Conservation (phyloP, 1,140 invertebrate species). For the Drosophila subobscura region DNA sequence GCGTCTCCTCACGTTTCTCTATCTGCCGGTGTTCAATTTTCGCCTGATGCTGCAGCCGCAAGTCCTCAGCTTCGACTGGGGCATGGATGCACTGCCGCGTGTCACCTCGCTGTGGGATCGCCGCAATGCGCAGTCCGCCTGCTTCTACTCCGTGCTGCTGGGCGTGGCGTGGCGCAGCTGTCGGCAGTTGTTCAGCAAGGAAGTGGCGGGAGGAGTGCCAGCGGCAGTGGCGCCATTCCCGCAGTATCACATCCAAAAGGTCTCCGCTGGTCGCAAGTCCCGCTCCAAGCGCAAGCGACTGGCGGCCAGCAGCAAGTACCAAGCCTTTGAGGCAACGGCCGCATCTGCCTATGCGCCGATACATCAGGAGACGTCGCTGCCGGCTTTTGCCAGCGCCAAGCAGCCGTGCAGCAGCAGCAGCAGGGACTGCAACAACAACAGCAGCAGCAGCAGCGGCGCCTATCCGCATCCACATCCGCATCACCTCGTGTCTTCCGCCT, state of each 20-base stretch:
- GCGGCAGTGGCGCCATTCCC: constrained; percentile 21
- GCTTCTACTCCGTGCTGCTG: constrained; percentile 88
- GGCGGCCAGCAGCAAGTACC: constrained; percentile 61
- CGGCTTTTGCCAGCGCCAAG: constrained; percentile 27
- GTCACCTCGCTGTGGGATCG: constrained; percentile 89
- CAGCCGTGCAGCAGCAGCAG: constrained; percentile 24
- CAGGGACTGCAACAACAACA: constrained; percentile 73
- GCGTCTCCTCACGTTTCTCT: constrained; percentile 92
- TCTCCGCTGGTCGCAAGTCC: constrained; percentile 62
- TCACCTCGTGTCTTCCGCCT: constrained; percentile 75
- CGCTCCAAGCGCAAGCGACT: constrained; percentile 76
- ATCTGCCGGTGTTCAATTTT: constrained; percentile 94
- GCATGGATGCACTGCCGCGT: constrained; percentile 95
- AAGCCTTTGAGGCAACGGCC: constrained; percentile 57
- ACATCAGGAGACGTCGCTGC: constrained; percentile 38
- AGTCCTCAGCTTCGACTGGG: constrained; percentile 96
- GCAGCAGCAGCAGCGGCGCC: constrained; percentile 53
- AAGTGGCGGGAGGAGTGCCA: constrained; percentile 6
- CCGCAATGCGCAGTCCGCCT: constrained; percentile 89
- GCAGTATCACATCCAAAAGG: constrained; percentile 73
- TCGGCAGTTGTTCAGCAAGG: constrained; percentile 37
- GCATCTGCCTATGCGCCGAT: constrained; percentile 35
- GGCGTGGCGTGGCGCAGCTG: constrained; percentile 84
- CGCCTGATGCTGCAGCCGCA: constrained; percentile 92
- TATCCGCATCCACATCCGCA: constrained; percentile 28